Conservation (phyloP, 2,888 invertebrate genomes). For the Bembecia ichneumoniformis region DNA sequence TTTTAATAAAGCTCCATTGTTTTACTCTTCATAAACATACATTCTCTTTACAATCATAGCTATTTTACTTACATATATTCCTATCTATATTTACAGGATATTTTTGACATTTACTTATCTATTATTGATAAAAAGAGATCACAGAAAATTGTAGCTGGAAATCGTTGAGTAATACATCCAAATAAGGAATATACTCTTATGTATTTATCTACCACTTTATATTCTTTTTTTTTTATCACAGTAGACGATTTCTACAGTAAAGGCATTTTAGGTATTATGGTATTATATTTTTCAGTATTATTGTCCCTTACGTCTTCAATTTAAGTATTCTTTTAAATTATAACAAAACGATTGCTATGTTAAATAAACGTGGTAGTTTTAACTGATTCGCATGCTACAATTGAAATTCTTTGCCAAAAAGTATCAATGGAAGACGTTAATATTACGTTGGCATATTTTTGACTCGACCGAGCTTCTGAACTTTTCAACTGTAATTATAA, state of each 20-base stretch:
- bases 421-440: conserved; percentile 63
- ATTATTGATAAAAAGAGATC: conserved; percentile 69
- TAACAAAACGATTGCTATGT: too few relatives aligned
- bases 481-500: conserved; percentile 30
- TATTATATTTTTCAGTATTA: conserved; percentile 33
- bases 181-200: neutral
- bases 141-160: conserved; percentile 75
- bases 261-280: conserved; percentile 46
- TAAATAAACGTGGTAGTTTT: conserved; percentile 37
- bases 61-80: conserved; percentile 25
- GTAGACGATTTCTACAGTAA: conserved; percentile 51
- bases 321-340: too few relatives aligned
- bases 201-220: conserved; percentile 25
- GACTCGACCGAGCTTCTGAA: conserved; percentile 18
- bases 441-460: neutral
- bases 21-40: conserved; percentile 68
- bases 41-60: conserved; percentile 65
- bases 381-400: conserved; percentile 54
- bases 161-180: conserved; percentile 49
- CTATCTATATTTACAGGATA: conserved; percentile 60
- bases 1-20: conserved; percentile 71
- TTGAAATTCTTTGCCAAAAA: conserved; percentile 58
- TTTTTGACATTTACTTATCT: conserved; percentile 56
- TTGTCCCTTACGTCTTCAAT: conserved; percentile 31
- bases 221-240: conserved; percentile 61